Evolutionary conservation across 92 coral and sea anemone genomes (phyloP).

Genomic region (Galaxea fascicularis): DNA sequence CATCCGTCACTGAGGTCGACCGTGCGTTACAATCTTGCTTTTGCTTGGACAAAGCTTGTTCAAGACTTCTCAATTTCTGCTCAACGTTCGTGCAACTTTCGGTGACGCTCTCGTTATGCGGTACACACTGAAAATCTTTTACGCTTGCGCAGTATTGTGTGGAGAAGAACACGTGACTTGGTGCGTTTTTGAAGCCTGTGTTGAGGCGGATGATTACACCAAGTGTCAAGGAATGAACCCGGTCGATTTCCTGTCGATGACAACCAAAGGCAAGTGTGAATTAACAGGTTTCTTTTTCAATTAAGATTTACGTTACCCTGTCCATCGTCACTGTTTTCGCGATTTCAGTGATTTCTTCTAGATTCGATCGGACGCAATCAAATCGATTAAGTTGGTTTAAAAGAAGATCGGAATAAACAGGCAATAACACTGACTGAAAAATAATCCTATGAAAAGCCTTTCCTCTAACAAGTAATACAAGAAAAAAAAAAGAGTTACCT

Average conservation of each 20-base stretch:
- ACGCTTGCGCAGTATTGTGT: slow-evolving; percentile 77
- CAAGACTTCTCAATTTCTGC: neutral
- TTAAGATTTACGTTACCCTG: too few relatives aligned
- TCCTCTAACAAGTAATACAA: too few relatives aligned
- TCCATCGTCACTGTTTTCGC: too few relatives aligned
- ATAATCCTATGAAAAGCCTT: too few relatives aligned
- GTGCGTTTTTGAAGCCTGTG: slow-evolving; percentile 73
- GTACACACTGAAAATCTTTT: slow-evolving; percentile 69
- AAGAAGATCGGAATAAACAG: too few relatives aligned
- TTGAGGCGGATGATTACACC: slow-evolving; percentile 83
- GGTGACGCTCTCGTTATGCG: slow-evolving; percentile 13
- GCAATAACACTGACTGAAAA: too few relatives aligned
- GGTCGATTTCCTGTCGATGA: slow-evolving; percentile 73
- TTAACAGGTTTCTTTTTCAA: neutral
- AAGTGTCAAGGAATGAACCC: slow-evolving; percentile 78
- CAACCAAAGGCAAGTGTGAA: neutral
- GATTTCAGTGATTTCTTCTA: too few relatives aligned
- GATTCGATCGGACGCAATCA: too few relatives aligned
- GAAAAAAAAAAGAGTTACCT: slow-evolving; percentile 49
- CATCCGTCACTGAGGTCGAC: neutral
- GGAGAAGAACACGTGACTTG: slow-evolving; percentile 84
- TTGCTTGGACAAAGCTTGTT: neutral
- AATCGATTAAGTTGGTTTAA: too few relatives aligned
- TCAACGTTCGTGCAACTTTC: neutral
- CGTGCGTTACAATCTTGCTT: slow-evolving; percentile 7